Base-by-base conservation (phyloP, 2,797 vertebrate species). In the Pampus argenteus region DNA sequence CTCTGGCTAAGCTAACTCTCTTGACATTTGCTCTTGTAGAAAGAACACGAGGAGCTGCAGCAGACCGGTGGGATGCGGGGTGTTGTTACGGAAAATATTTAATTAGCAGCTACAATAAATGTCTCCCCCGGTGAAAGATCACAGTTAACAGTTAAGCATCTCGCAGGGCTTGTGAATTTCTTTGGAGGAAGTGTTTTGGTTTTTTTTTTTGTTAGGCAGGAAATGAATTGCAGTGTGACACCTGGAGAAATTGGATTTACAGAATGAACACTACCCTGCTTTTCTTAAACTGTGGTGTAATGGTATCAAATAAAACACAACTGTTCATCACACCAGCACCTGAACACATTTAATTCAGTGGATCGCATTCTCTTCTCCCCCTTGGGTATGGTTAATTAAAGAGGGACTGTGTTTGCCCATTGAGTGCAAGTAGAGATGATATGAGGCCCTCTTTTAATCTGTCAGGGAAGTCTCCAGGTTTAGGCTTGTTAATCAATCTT, bases 351-450 rank as follows among this genome's bases (percentile, higher is more conserved):
- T 55, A 49, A 17, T 61, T 57, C 52, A 38, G 26, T 47, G 52
- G 42, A 45, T 51, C 13, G 44, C 15, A 49, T 70, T 61, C 45
- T 54, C 66, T 22, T 38, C 28, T 58, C 31, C 34, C 66, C 79
- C 66, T 28, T 52, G 82, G 86, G 82, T 85, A 54, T 1, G 36
- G 25, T 80, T 91, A 86, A 91, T 92, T 90, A 87, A 89, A 88
- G 66, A 71, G 74, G 65, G 65, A 62, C 59, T 34, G 66, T 42
- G 68, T 77, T 83, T 70, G 65, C 76, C 86, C 75, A 42, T 47
- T 3, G 66, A 75, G 79, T 52, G 79, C 59, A 57, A 38, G 63
- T 5, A 50, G 48, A 84, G 79, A 86, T 86, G 84, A 74, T 57
- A 47, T 10, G 20, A 22, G 36, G 65, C 70, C 65, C 67, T 78